Conservation (phyloP, 2,113 vertebrate genomes). For the Pterocles orientalis region DNA sequence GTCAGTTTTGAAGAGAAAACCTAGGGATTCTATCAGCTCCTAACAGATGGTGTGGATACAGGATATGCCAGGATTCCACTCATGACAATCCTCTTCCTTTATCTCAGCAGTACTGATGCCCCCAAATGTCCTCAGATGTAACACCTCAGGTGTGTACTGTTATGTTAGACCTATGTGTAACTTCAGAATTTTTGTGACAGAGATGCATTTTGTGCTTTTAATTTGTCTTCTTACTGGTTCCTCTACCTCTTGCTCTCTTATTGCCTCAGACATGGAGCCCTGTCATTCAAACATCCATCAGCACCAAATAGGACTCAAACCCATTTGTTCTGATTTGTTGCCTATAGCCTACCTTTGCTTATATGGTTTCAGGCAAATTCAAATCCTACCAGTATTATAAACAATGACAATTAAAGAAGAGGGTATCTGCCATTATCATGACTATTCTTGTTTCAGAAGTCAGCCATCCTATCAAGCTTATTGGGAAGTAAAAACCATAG, state of each 20-base stretch:
- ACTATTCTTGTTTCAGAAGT: not conserved
- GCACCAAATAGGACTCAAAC: not conserved
- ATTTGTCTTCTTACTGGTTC: not conserved
- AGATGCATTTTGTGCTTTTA: not conserved
- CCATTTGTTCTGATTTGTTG: not conserved
- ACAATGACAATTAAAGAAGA: not conserved
- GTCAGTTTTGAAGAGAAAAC: not conserved
- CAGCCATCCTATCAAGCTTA: not conserved
- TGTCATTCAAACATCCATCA: not conserved
- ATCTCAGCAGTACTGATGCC: not conserved
- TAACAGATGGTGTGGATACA: not conserved
- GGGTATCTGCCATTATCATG: not conserved
- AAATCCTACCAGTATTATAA: not conserved
- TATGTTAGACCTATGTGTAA: not conserved
- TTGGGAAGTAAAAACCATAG: not conserved
- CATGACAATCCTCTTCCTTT: not conserved
- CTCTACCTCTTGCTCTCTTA: not conserved
- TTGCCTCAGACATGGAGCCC: not conserved
- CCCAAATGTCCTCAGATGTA: not conserved
- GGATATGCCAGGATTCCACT: not conserved
- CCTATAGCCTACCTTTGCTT: not conserved
- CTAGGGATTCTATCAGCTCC: not conserved
- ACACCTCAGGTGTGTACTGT: not conserved
- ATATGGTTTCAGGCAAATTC: not conserved
- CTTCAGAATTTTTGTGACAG: not conserved